These are phyloP conservation scores for Drosophila cracens DNA, from an alignment of 2,888 invertebrate genomes.

Conservation along the genomic window DNA sequence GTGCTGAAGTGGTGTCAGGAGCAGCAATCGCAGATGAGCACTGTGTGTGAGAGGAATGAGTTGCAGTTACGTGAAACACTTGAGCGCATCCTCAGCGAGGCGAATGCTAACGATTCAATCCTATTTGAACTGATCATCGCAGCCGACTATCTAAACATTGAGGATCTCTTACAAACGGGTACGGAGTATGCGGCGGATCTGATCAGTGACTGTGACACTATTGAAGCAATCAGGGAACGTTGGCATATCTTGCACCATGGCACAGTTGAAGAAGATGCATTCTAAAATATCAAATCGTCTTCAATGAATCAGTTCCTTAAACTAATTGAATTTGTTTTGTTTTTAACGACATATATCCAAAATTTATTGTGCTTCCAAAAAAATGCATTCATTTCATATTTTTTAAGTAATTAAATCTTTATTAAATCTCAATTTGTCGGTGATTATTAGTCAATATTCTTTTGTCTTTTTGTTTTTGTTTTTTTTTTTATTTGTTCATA, in stretches of 20 bases:
- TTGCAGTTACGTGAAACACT: not conserved
- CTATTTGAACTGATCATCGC: conserved; percentile 49
- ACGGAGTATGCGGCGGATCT: conserved; percentile 36
- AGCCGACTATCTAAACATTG: conserved; percentile 50
- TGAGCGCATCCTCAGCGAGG: not conserved
- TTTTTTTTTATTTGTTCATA: conserved; percentile 16
- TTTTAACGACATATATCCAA: not conserved
- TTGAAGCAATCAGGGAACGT: conserved; percentile 28
- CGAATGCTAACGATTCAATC: not conserved
- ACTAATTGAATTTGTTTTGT: not conserved
- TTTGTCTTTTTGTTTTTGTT: conserved; percentile 33
- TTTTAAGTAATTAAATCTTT: conserved; percentile 79
- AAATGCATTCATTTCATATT: conserved; percentile 16
- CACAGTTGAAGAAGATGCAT: conserved; percentile 1
- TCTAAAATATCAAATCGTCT: not conserved
- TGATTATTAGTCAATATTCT: conserved; percentile 81
- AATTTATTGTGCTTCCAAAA: not conserved
- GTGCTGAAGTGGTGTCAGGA: conserved; percentile 41
- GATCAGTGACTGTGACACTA: conserved; percentile 24
- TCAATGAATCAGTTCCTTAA: not conserved
- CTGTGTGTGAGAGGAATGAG: too few species aligned
- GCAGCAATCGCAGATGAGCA: not conserved
- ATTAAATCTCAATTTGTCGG: conserved; percentile 79
- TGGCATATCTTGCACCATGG: conserved; percentile 29
- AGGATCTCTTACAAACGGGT: conserved; percentile 24